These are phyloP conservation scores for Mamestra brassicae DNA, from an alignment of 2,888 invertebrate species.

Conservation along the genomic window DNA sequence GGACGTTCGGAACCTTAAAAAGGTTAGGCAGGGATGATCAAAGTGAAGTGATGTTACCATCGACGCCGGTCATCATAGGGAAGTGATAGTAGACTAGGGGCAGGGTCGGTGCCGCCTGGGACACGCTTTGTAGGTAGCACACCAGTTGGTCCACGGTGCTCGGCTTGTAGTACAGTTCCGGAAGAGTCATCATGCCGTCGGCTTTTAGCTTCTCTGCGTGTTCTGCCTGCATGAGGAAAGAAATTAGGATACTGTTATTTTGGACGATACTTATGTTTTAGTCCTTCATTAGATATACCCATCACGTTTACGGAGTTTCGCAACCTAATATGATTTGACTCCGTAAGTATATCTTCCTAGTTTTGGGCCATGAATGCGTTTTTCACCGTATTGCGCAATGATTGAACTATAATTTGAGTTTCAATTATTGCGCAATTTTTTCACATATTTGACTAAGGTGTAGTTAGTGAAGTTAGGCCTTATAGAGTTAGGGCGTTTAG, in stretches of 20 bases:
- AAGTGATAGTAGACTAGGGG: slow-evolving; percentile 93
- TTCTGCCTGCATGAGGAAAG: slow-evolving; percentile 86
- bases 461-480: too few species aligned
- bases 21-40: not conserved
- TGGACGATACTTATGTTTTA: too few species aligned
- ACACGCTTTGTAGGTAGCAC: slow-evolving; percentile 91
- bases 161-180: slow-evolving; percentile 94
- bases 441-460: too few species aligned
- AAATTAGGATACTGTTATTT: not conserved
- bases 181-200: slow-evolving; percentile 92
- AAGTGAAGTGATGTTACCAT: slow-evolving; percentile 55
- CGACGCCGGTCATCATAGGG: slow-evolving; percentile 73
- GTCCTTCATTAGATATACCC: too few species aligned
- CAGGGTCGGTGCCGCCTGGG: slow-evolving; percentile 92
- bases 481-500: too few species aligned
- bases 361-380: too few species aligned
- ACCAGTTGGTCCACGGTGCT: slow-evolving; percentile 89
- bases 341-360: too few species aligned
- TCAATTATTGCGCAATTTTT: too few species aligned
- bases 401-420: too few species aligned
- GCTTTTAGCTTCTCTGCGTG: slow-evolving; percentile 88
- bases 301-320: too few species aligned
- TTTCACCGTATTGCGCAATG: too few species aligned
- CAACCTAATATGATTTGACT: too few species aligned
- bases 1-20: not conserved